A percentile compares a stretch with the other conserved stretches of the same genome.
These are phyloP conservation scores for Psittacula cyanocephala DNA, from an alignment of 2,113 vertebrate genomes.

Conservation along the genomic window DNA sequence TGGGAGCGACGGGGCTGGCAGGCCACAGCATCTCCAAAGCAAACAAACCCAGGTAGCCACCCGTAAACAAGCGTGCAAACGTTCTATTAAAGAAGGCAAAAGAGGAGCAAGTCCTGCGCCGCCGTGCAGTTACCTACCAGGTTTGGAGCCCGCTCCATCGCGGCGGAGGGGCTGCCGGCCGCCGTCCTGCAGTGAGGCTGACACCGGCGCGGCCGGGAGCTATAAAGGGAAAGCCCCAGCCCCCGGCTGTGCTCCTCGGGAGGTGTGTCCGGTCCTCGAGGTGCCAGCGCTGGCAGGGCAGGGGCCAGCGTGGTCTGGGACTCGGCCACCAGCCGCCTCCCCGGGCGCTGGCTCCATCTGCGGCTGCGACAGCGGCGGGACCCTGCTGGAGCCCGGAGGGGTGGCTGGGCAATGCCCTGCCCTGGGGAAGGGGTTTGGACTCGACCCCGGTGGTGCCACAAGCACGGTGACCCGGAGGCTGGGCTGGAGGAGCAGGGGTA, in stretches of 20 bases:
- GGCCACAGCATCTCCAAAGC: conserved; percentile 37
- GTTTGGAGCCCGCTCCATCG: conserved; percentile 57
- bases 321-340: background rate
- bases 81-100: background rate
- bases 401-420: background rate
- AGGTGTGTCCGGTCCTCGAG: conserved; percentile 62
- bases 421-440: background rate
- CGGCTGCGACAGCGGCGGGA: accelerated
- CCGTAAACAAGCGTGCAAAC: background rate
- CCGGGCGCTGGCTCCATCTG: background rate
- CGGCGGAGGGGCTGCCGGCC: background rate
- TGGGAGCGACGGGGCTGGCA: background rate
- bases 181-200: background rate
- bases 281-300: conserved; percentile 51
- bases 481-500: background rate
- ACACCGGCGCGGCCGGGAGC: background rate
- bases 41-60: conserved; percentile 26
- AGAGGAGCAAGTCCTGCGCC: background rate
- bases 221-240: conserved; percentile 65
- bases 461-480: background rate
- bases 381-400: background rate
- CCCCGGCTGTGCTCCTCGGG: background rate
- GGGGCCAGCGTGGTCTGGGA: conserved; percentile 39
- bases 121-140: conserved; percentile 38
- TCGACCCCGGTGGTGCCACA: background rate